These are phyloP conservation scores for Varecia variegata DNA, from an alignment of 2,797 vertebrate genomes.

Conservation along the genomic window DNA sequence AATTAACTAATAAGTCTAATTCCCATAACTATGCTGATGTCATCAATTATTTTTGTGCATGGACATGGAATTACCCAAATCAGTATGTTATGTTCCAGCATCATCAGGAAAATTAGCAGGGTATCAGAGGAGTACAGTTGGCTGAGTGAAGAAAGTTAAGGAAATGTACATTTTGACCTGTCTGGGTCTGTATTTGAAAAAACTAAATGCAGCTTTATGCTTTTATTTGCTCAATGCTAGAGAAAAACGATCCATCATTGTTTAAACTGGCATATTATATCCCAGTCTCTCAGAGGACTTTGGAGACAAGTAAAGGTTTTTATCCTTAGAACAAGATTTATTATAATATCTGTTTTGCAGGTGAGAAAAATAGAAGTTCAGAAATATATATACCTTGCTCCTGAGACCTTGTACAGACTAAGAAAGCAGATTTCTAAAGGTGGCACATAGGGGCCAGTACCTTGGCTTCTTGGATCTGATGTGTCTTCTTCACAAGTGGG, in stretches of 20 bases:
- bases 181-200: not conserved
- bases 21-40: constrained; percentile 59
- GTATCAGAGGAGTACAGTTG: not conserved
- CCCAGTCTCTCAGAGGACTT: not conserved
- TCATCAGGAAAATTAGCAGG: not conserved
- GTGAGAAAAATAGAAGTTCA: not conserved
- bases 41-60: constrained; percentile 30
- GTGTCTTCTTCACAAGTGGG: not conserved
- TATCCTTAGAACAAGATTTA: not conserved
- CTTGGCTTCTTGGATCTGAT: not conserved
- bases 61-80: constrained; percentile 36
- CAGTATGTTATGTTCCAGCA: constrained; percentile 7
- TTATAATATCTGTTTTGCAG: not conserved
- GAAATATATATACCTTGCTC: not conserved
- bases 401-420: not conserved
- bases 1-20: constrained; percentile 71
- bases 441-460: too few relatives aligned
- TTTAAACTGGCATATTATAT: not conserved
- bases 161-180: not conserved
- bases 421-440: not conserved
- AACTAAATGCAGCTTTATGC: not conserved
- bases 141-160: not conserved
- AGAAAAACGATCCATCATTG: not conserved
- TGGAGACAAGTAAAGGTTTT: not conserved
- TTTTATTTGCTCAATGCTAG: not conserved